Conservation (phyloP, 2,113 vertebrate species). For the Scopus umbretta region DNA sequence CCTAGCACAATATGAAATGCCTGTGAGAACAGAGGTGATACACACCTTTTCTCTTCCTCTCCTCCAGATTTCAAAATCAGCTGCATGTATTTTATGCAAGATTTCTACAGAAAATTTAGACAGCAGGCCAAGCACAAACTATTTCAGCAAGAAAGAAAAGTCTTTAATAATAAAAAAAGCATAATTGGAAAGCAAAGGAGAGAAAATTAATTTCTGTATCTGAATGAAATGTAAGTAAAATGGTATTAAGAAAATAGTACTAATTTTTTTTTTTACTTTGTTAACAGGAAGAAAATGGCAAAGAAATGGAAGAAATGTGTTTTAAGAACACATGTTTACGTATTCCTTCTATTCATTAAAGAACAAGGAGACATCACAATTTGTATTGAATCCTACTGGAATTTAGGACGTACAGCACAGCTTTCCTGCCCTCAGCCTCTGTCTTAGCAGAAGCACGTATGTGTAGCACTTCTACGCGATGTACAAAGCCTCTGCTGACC, state of each 20-base stretch:
- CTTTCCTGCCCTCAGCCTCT: background rate
- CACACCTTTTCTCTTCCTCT: background rate
- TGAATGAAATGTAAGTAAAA: background rate
- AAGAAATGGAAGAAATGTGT: too few species aligned
- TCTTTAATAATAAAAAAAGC: background rate
- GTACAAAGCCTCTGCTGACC: background rate
- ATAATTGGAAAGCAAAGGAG: background rate
- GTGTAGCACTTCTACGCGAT: too few species aligned
- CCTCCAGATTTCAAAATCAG: background rate
- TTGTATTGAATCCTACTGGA: background rate
- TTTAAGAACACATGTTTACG: background rate
- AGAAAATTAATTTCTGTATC: background rate
- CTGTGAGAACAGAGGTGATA: background rate
- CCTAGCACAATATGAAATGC: background rate
- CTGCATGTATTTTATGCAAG: background rate
- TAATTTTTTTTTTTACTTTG: background rate
- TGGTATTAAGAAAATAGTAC: background rate
- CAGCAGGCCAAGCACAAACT: background rate
- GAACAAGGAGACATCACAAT: background rate
- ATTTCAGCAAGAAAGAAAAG: background rate
- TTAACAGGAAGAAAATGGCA: background rate
- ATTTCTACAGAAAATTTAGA: background rate
- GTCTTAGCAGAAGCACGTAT: background rate
- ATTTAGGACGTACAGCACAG: background rate
- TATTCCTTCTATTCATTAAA: background rate